These are phyloP conservation scores for Arrhamphus sclerolepis DNA, from an alignment of 2,797 vertebrate species.

Conservation along the genomic window DNA sequence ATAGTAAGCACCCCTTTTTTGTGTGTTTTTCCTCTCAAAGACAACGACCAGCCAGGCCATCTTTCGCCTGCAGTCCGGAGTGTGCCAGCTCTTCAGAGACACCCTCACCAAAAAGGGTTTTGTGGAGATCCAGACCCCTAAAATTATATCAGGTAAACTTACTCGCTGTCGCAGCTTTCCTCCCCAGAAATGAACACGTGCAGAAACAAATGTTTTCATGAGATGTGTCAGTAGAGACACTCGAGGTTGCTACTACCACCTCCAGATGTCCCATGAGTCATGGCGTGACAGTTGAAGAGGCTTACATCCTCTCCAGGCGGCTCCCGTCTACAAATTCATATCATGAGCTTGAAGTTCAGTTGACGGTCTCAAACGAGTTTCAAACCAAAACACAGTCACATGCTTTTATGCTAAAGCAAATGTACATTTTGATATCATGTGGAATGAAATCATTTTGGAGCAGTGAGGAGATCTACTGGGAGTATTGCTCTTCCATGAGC, in stretches of 20 bases:
- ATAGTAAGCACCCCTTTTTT: slow-evolving; percentile 27
- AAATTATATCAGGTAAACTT: slow-evolving; percentile 94
- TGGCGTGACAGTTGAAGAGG: slow-evolving; percentile 30
- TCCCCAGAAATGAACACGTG: neutral
- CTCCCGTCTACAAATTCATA: slow-evolving; percentile 11
- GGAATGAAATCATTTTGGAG: too few species aligned
- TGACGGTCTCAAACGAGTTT: neutral
- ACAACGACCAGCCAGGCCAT: slow-evolving; percentile 97
- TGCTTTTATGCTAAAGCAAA: too few species aligned
- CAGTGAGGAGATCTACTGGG: too few species aligned
- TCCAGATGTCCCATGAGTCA: slow-evolving; percentile 45
- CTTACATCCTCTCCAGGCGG: slow-evolving; percentile 31
- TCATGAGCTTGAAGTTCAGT: slow-evolving; percentile 4
- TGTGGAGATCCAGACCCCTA: slow-evolving; percentile 99
- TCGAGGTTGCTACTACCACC: neutral
- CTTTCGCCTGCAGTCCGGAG: slow-evolving; percentile 94
- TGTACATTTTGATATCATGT: too few species aligned
- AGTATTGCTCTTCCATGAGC: too few species aligned
- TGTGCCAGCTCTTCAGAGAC: slow-evolving; percentile 97
- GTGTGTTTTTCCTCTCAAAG: slow-evolving; percentile 72
- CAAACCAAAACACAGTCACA: neutral
- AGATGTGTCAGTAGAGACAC: slow-evolving; percentile 1
- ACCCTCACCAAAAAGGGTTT: slow-evolving; percentile 94
- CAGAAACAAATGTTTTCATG: slow-evolving; percentile 7
- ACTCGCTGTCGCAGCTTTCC: neutral